Evolutionary conservation across 2,113 vertebrate genomes (phyloP), one percentile per base, ranked within the genome.

Genomic region (Bothrops jararaca): DNA sequence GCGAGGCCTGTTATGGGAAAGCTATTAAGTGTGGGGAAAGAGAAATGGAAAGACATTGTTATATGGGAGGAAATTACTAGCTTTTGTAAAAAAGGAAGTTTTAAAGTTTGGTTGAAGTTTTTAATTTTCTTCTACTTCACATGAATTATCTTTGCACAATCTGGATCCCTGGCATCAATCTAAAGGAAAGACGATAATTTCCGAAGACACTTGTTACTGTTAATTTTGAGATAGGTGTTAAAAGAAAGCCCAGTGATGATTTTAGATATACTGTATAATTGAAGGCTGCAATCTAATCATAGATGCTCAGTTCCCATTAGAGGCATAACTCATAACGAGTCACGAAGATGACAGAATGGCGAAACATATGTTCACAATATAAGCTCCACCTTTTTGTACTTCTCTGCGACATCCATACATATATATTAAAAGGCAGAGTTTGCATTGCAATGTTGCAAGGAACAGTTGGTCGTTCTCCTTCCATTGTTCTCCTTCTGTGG

Each of bases 1-100:
- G 92, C 23, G 45, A 57, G 54, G 90, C 18, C 60, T 22, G 20
- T 93, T 93, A 94, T 86, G 94, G 53, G 92, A 95, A 94, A 20
- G 23, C 10, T 95, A 94, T 95, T 34, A 94, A 94, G 90, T 69
- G 58, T 20, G 3, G 7, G 58, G 34, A 23, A 3, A 42, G 34
- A 57, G 20, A 52, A 57, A 89, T 91, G 90, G 20, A 22, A 91
- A 42, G 50, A 92, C 94, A 94, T 93, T 85, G 0, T 85, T 90
- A 29, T 22, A 80, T 39, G 89, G 80, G 4, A 26, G 54, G 54
- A 69, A 50, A 29, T 90, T 48, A 39, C 2, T 93, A 34, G 2
- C 11, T 87, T 93, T 57, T 85, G 85, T 4, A 60, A 64, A 94
- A 95, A 93, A 3, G 20, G 9, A 93, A 94, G 12, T 3, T 20